Base-by-base conservation (phyloP, 2,113 vertebrate species). In the human (Homo sapiens) region DNA sequence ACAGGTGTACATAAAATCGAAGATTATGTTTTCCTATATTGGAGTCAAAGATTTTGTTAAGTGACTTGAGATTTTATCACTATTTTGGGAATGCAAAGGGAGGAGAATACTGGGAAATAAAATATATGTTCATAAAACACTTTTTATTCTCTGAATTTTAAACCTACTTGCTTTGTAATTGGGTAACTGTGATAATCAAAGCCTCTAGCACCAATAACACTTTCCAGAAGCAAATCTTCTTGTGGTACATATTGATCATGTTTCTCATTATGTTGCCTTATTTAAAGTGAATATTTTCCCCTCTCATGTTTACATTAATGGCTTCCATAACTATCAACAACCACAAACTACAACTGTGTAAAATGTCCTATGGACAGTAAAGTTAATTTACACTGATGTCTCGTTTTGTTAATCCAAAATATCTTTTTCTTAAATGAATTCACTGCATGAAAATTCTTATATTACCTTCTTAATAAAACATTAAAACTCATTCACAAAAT, bases 401-500 rank as follows among this genome's bases (percentile, higher is more conserved):
- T 93, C 45, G 64, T 76, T 95, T 59, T 88, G 17, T 83, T 87
- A 86, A 96, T 45, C 32, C 8, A 73, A 68, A 87, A 80, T 40
- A 30, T 0, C 1, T 70, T 55, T 92, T 22, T 75, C 30, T 66
- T 76, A 90, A 88, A 87, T 89, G 78, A 80, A 83, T 87, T 95
- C 25, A 96, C 23, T 87, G 59, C 40, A 86, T 40, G 50, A 95
- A 91, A 93, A 79, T 59, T 73, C 8, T 14, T 0, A 5, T 40
- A 32, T 20, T 61, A 73, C 59, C 81, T 94, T 90, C 30, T 32
- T 89, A 90, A 12, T 27, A 94, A 45, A 96, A 40, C 25, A 95
- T 96, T 97, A 97, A 93, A 97, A 86, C 57, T 78, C 86, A 90
- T 55, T 85, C 55, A 91, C 98, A 76, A 89, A 96, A 30, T 96